Evolutionary conservation across 2,888 invertebrate genomes (phyloP).

Genomic region (Trachelus stipa): DNA sequence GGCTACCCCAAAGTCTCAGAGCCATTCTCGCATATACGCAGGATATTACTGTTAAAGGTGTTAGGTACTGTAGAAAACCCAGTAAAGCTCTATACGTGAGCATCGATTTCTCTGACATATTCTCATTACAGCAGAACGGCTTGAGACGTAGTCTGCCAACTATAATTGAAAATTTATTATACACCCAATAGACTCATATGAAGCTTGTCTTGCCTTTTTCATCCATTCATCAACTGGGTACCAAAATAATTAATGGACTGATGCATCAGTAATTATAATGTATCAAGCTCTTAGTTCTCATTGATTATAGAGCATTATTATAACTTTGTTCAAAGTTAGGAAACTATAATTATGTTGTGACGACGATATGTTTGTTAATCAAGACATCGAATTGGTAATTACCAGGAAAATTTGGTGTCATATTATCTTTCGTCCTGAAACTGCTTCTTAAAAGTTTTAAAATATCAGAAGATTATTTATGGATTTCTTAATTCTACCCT

Average conservation of each 20-base stretch:
- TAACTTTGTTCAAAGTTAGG: background rate
- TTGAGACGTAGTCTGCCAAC: slow-evolving; percentile 68
- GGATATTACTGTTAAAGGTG: slow-evolving; percentile 84
- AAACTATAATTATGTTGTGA: background rate
- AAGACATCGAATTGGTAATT: background rate
- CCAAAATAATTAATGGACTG: background rate
- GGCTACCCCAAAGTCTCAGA: slow-evolving; percentile 81
- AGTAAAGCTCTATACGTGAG: slow-evolving; percentile 71
- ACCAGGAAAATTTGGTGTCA: background rate
- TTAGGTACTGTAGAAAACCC: slow-evolving; percentile 77
- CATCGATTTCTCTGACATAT: slow-evolving; percentile 70
- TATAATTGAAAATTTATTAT: slow-evolving; percentile 27
- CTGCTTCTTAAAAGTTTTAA: background rate
- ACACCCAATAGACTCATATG: background rate
- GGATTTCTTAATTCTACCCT: no score
- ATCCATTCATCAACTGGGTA: background rate
- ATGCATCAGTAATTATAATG: background rate
- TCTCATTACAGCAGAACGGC: slow-evolving; percentile 72
- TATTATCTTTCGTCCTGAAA: background rate
- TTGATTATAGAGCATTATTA: background rate
- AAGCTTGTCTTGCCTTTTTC: background rate
- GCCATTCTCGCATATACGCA: slow-evolving; percentile 87
- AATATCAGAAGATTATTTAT: background rate
- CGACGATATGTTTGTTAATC: background rate
- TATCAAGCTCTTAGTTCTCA: background rate